phyloP scores from a whole-genome alignment of 2,888 invertebrate species.

The Salticus scenicus region DNA sequence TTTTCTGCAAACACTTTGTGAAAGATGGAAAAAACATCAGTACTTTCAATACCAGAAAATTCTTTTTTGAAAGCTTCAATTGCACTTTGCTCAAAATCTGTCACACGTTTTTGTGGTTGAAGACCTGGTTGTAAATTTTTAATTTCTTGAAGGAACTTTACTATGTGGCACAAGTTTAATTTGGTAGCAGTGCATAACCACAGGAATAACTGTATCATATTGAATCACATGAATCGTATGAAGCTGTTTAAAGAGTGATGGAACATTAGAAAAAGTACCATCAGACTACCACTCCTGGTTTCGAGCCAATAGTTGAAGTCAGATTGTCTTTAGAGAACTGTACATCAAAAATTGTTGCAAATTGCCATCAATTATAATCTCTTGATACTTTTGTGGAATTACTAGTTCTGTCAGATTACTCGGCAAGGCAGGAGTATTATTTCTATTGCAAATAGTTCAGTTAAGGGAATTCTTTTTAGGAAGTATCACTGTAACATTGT shows the following conservation, averaged over 20 bases:
- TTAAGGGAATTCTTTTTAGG: slow-evolving; percentile 29
- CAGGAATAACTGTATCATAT: not conserved
- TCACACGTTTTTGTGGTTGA: too few species aligned
- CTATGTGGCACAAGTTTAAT: slow-evolving; percentile 7
- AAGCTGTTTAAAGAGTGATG: slow-evolving; percentile 15
- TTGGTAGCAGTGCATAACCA: slow-evolving; percentile 19
- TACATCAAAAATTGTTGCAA: slow-evolving; percentile 28
- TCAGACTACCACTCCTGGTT: slow-evolving; percentile 27
- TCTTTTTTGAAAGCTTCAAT: too few species aligned
- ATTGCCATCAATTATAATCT: slow-evolving; percentile 30
- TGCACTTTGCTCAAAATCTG: too few species aligned
- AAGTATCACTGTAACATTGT: slow-evolving; percentile 13
- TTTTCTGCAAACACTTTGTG: not conserved
- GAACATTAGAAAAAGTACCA: slow-evolving; percentile 21
- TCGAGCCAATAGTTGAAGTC: slow-evolving; percentile 4
- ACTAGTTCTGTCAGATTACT: not conserved
- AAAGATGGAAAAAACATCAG: too few species aligned
- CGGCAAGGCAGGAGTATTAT: too few species aligned
- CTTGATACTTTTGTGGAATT: slow-evolving; percentile 27
- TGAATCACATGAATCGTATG: slow-evolving; percentile 19
- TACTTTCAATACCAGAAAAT: too few species aligned
- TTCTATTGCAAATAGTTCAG: too few species aligned
- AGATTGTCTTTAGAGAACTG: slow-evolving; percentile 21
- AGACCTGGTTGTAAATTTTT: slow-evolving; percentile 29
- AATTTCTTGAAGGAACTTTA: slow-evolving; percentile 36